Evolutionary conservation across 2,888 invertebrate species (phyloP), one percentile per base, ranked within the genome.

Genomic region (Anorthoa munda): DNA sequence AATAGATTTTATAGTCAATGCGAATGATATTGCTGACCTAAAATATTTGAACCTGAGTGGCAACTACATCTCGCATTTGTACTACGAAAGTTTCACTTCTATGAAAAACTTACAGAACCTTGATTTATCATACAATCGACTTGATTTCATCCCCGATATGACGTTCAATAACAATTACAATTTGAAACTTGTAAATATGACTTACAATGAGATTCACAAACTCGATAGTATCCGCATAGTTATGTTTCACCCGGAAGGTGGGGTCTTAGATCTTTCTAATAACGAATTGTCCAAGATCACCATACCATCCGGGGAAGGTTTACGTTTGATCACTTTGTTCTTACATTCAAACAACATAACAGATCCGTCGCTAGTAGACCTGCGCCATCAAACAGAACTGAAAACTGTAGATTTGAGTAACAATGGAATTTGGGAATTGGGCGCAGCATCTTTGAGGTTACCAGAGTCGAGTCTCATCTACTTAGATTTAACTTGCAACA

Each of bases 101-200:
- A 95, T 96, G 95, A 89, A 75, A 12, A 91, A 90, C 73, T 89
- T 96, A 48, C 92, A 94, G 71, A 94, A 93, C 73, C 88, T 96
- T n/a, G 96, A 96, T 86, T 87, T 96, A 55, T 96, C 96, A 1
- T 71, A 90, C 71, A 96, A 96, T 74, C 72, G 64, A 13, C 85
- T 96, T 26, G 88, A 93, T 13, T 86, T 87, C 45, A 92, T 95
- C n/a, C 93, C 95, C 0, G 91, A 91, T 66, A 84, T 91, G 72
- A 89, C 92, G 2, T 92, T 96, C 66, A 84, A 80, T 4, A 90
- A 91, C 48, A 94, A 90, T 73, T 83, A 90, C 60, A 89, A 92
- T 76, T 87, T 96, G 61, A 93, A 91, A 81, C 83, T 88, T 67
- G 87, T 96, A 0, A 95, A 96, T 75, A 90, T 96, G 87, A 93